Conservation (phyloP, 1,140 invertebrate genomes). For the Scylla paramamosain region DNA sequence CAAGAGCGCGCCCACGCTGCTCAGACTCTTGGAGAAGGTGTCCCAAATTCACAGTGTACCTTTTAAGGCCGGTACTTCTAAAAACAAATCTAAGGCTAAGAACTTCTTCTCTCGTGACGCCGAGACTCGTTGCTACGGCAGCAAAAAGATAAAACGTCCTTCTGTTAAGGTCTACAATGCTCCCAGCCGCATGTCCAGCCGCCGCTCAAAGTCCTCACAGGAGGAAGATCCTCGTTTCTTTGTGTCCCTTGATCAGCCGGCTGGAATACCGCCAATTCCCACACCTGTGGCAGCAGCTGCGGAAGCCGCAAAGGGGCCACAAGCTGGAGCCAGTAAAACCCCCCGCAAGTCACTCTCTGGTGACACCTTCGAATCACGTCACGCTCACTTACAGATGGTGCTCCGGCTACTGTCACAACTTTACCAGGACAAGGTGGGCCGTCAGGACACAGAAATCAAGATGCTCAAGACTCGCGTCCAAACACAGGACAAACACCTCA, state of each 20-base stretch:
- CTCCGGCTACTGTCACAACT: constrained; percentile 72
- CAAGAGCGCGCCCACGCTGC: constrained; percentile 64
- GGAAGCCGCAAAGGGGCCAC: background rate
- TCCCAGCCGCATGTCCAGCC: constrained; percentile 51
- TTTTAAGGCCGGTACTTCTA: constrained; percentile 7
- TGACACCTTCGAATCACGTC: constrained; percentile 54
- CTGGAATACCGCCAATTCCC: constrained; percentile 8
- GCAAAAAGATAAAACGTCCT: constrained; percentile 72
- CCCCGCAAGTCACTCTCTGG: constrained; percentile 21
- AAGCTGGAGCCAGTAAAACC: background rate
- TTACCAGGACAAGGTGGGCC: constrained; percentile 74
- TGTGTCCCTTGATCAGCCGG: constrained; percentile 41
- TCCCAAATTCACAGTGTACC: constrained; percentile 71
- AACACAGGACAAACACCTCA: constrained; percentile 76
- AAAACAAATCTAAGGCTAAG: constrained; percentile 36
- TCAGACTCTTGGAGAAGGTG: constrained; percentile 72
- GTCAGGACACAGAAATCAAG: constrained; percentile 73
- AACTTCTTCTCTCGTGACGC: constrained; percentile 41
- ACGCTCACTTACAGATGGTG: constrained; percentile 75
- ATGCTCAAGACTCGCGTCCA: constrained; percentile 66
- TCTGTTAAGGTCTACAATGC: constrained; percentile 75
- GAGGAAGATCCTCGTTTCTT: constrained; percentile 54
- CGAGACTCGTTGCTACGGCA: constrained; percentile 61
- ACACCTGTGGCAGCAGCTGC: background rate
- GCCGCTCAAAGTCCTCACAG: constrained; percentile 46